Base-by-base conservation (phyloP, 2,888 invertebrate genomes). In the Trachelus troglodyta region DNA sequence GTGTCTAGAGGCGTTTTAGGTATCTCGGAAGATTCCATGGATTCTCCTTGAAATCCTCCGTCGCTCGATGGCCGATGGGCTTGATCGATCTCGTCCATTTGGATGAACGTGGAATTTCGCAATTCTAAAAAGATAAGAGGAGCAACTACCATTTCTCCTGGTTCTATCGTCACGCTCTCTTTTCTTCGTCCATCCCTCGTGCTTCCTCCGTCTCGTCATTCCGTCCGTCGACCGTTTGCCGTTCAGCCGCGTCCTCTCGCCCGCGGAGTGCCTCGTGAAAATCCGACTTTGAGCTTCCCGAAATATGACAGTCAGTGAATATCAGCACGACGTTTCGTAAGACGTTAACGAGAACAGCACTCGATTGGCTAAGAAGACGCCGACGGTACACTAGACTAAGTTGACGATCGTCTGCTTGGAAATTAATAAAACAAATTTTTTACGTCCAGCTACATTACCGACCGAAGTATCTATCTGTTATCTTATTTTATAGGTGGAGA, bases 211-310 rank as follows among this genome's bases (percentile, higher is more conserved):
- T 31, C 15, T 11, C 71, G 15, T 31, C 31, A 11, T 31, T 71
- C 69, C 69, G 31, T 69, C 71, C 2, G 31, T 34, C 71, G 1
- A 34, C 12, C 12, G 15, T 23, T 71, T 31, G 71, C 31, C 71
- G 71, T 31, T 71, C 31, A 12, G 11, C 12, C 71, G 71, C 71
- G 56, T 71, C 1, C 12, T 23, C 33, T 31, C 71, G 71, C 34
- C 34, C 23, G 71, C 6, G 71, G 71, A 71, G 31, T 71, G 71
- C 12, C 71, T 71, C 31, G 71, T 34, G 71, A 71, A 71, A 71
- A 34, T 3, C 6, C 71, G 71, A 71, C 31, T 31, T 33, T 30
- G 33, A 33, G 71, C 30, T 71, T 71, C 40, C 40, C 40, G 40
- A 56, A 56, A 56, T 56, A 56, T 56, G 40, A 56, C 23, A 56